Percentiles rank a stretch among this genome's conserved stretches.
Conservation (phyloP, 2,888 invertebrate genomes). For the Apamea epomidion region DNA sequence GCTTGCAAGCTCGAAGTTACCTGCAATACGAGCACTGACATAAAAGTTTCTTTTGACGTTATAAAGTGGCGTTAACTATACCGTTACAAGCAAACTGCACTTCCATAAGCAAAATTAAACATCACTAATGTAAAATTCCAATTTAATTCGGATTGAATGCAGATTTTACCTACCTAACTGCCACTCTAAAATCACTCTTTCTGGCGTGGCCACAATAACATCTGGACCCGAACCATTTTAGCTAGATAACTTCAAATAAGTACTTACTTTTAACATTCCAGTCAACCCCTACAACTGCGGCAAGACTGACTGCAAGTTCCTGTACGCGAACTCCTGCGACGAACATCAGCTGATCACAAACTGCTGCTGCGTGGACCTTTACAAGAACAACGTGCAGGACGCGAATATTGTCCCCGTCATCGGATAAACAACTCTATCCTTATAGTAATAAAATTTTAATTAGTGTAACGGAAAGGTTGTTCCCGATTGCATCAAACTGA, state of each 20-base stretch:
- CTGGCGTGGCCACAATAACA: not conserved
- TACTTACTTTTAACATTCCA: conserved; percentile 59
- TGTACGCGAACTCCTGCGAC: conserved; percentile 94
- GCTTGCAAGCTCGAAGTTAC: not conserved
- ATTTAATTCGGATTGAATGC: not conserved
- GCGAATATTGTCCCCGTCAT: conserved; percentile 64
- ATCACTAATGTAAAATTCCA: not conserved
- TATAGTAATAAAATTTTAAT: conserved; percentile 24
- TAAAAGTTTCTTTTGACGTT: not conserved
- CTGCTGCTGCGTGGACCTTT: conserved; percentile 93
- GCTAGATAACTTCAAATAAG: not conserved
- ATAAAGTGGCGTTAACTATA: not conserved
- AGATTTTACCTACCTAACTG: not conserved
- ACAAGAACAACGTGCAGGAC: conserved; percentile 74
- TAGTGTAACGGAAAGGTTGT: conserved; percentile 17
- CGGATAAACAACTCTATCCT: conserved; percentile 38
- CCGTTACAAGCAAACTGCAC: not conserved
- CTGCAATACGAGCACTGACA: not conserved
- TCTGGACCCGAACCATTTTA: not conserved
- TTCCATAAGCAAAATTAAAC: not conserved
- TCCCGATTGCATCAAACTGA: conserved; percentile 67
- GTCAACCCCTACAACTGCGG: conserved; percentile 91
- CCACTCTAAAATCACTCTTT: not conserved
- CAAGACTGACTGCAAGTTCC: conserved; percentile 92
- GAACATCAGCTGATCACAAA: conserved; percentile 93